Base-by-base conservation (phyloP, 1,140 invertebrate genomes). In the Atopsyche davidsoni region DNA sequence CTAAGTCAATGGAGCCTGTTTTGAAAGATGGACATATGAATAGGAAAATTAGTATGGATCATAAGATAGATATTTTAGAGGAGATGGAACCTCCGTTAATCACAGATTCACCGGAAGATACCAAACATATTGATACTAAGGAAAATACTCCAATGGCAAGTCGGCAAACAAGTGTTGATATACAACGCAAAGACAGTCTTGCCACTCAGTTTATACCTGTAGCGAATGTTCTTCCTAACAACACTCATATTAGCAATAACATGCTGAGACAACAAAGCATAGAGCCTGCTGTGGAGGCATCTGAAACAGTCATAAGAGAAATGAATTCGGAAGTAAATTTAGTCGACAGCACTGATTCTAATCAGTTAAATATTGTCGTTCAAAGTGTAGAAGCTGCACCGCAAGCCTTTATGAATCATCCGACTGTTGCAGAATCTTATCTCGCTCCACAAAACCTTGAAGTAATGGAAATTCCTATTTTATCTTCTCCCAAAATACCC, bases 11-110 rank as follows among this genome's bases (percentile, higher is more conserved):
- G 31, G 13, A 13, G 13, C 32, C 24, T 3, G 24, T 28, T 4
- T 11, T 41, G 13, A 18, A 39, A 7, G 36, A 46, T 18, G 7
- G 21, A 16, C 16, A 19, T 45, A 3, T 32, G 6, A 34, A 41
- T 42, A 52, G 68, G 69, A 59, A 68, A 36, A 66, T 70, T 42
- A 72, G 68, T 58, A 52, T 73, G 2, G 71, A 72, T 58, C 68
- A 72, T 46, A 74, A 72, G 58, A 70, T 72, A 40, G 71, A 74
- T 51, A 70, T 72, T 13, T 65, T 65, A 4, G 72, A 74, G 57
- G 72, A 74, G 48, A 70, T 63, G 17, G 72, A 74, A 55, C 72
- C 72, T 17, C 72, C 72, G 4, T 48, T 74, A 13, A 74, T 73
- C 16, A 66, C 72, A 24, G 70, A 72, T 51, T 62, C 72, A 0